These are phyloP conservation scores for Pterocles orientalis DNA, from an alignment of 2,113 vertebrate species.

Conservation along the genomic window DNA sequence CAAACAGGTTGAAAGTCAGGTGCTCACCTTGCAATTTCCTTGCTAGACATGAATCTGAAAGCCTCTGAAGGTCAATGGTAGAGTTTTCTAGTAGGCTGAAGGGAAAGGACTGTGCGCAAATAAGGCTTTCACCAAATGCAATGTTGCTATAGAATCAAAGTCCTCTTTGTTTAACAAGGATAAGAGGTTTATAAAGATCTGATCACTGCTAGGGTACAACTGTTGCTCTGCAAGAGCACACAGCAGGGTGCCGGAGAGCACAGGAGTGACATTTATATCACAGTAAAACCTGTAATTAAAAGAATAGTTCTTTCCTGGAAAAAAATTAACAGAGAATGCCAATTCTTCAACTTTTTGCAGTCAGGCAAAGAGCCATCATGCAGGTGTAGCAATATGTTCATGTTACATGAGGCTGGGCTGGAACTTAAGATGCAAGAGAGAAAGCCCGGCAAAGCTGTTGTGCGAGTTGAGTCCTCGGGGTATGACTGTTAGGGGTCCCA, in stretches of 20 bases:
- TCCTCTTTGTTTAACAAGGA: constrained; percentile 43
- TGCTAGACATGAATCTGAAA: neutral
- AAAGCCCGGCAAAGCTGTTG: neutral
- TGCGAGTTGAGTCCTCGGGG: neutral
- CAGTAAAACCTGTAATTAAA: neutral
- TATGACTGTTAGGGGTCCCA: neutral
- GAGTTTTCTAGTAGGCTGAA: neutral
- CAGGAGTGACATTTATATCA: neutral
- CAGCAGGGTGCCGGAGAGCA: neutral
- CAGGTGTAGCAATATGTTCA: neutral
- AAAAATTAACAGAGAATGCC: neutral
- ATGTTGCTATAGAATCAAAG: constrained; percentile 41
- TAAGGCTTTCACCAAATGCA: neutral
- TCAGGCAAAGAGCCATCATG: neutral
- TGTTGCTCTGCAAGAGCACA: neutral
- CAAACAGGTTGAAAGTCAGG: constrained; percentile 13
- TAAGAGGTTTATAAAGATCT: constrained; percentile 33
- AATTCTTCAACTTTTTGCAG: neutral
- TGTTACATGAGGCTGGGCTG: neutral
- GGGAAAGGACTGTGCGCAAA: constrained; percentile 11
- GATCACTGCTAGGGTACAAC: neutral
- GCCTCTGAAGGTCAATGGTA: constrained; percentile 32
- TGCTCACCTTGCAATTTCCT: neutral
- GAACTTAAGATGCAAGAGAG: neutral
- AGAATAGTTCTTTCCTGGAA: neutral